A percentile compares a stretch with the other conserved stretches of the same genome.
These are phyloP conservation scores for Diphyllodes magnificus DNA, from an alignment of 2,113 vertebrate genomes.

Conservation along the genomic window DNA sequence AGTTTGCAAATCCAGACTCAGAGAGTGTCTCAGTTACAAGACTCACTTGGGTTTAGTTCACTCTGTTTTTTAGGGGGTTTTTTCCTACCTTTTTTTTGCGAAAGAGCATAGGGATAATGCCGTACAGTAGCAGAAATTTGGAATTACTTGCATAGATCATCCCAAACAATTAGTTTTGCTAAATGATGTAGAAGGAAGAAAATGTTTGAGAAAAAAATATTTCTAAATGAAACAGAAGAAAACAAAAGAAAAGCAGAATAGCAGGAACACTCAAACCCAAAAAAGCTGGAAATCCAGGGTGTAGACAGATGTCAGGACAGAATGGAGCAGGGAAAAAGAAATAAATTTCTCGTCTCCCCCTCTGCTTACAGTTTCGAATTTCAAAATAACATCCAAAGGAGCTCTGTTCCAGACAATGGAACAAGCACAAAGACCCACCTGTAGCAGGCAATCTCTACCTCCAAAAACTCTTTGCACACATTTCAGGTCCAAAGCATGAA, in stretches of 20 bases:
- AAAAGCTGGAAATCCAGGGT: not conserved
- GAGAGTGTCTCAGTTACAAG: not conserved
- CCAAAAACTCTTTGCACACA: not conserved
- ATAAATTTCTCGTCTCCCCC: not conserved
- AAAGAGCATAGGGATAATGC: not conserved
- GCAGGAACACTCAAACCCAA: not conserved
- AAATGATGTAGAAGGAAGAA: not conserved
- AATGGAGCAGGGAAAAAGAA: not conserved
- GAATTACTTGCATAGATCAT: not conserved
- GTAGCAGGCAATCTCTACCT: not conserved
- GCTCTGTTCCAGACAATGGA: not conserved
- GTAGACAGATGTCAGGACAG: not conserved
- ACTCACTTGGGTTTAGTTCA: not conserved
- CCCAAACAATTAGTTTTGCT: not conserved
- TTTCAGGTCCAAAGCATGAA: not conserved
- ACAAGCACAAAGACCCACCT: not conserved
- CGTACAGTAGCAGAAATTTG: not conserved
- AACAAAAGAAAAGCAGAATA: not conserved
- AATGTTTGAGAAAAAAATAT: not conserved
- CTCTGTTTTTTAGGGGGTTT: fast-evolving
- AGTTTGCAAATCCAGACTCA: conserved; percentile 31
- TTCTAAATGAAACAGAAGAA: not conserved
- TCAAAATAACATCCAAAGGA: not conserved
- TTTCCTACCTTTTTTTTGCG: not conserved
- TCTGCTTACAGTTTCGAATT: not conserved